phyloP scores from a whole-genome alignment of 2,797 vertebrate genomes.

The Sparus aurata region DNA sequence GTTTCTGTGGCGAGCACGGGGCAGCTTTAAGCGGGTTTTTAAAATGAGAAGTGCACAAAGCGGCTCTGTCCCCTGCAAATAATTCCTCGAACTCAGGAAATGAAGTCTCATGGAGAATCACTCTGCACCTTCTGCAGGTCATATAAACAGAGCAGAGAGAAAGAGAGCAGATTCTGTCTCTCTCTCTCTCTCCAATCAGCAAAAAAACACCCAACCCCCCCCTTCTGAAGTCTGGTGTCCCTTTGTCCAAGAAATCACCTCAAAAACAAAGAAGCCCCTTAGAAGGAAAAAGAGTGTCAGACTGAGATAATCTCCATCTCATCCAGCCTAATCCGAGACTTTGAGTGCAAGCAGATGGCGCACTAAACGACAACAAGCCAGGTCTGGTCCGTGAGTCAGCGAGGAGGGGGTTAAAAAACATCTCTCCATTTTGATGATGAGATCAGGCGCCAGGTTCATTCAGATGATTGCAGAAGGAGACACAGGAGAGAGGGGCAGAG shows the following conservation, averaged over 20 bases:
- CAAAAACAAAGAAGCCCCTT: conserved; percentile 60
- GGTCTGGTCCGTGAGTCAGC: conserved; percentile 18
- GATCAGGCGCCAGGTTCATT: conserved; percentile 39
- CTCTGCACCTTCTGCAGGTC: conserved; percentile 27
- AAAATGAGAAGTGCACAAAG: conserved; percentile 20
- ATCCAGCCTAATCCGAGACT: conserved; percentile 64
- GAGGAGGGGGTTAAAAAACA: conserved; percentile 34
- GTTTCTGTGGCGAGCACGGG: conserved; percentile 25
- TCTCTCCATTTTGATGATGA: conserved; percentile 40
- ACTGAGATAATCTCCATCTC: conserved; percentile 64
- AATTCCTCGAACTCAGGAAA: conserved; percentile 42
- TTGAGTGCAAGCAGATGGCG: conserved; percentile 72
- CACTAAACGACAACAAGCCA: conserved; percentile 52
- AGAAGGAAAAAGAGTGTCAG: conserved; percentile 56
- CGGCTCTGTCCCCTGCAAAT: conserved; percentile 23
- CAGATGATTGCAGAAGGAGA: conserved; percentile 11
- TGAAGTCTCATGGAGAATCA: conserved; percentile 32
- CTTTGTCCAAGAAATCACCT: conserved; percentile 40
- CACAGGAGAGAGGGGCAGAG: conserved; percentile 2
- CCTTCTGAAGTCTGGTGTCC: background rate
- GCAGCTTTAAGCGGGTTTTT: background rate
- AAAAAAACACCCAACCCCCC: background rate
- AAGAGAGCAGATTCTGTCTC: conserved; percentile 17
- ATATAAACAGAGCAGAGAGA: conserved; percentile 21
- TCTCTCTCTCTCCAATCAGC: conserved; percentile 25